phyloP scores from a whole-genome alignment of 2,888 invertebrate species.

The Scrobipalpa atriplicella region DNA sequence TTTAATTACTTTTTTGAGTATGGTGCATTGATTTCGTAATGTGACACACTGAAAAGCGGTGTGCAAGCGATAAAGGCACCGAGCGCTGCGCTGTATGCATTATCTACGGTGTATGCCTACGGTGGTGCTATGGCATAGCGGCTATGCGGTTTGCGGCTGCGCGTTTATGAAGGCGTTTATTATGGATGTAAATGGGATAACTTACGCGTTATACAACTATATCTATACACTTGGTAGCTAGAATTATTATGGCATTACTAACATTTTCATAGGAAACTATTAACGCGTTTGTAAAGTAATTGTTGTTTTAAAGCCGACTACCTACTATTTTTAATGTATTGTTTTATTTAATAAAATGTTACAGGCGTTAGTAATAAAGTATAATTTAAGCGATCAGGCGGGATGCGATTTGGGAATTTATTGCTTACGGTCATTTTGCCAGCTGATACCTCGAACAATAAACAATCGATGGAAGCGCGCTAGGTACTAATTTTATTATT shows the following conservation, averaged over 20 bases:
- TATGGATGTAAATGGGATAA: conserved; percentile 26
- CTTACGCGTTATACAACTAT: neutral
- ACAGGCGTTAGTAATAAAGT: neutral
- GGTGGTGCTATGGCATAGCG: conserved; percentile 17
- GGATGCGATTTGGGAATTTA: conserved; percentile 22
- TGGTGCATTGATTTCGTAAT: conserved; percentile 24
- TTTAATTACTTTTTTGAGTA: neutral
- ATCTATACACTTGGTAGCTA: conserved; percentile 10
- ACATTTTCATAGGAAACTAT: too few species aligned
- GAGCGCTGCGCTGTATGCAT: neutral
- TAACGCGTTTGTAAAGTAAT: too few species aligned
- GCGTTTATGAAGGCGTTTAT: conserved; percentile 23
- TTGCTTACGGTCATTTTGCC: conserved; percentile 14
- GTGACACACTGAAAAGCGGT: neutral
- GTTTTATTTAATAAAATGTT: too few species aligned
- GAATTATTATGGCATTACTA: neutral
- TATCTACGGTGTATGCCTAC: neutral
- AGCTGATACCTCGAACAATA: conserved; percentile 28
- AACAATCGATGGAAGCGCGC: conserved; percentile 43
- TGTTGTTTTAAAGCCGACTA: too few species aligned
- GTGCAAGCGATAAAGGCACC: neutral
- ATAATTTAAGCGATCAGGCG: conserved; percentile 15
- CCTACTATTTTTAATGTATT: too few species aligned
- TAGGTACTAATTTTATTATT: conserved; percentile 46
- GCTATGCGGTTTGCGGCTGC: conserved; percentile 30